Evolutionary conservation across 2,797 vertebrate species (phyloP).

Genomic region (Acanthurus tractus): DNA sequence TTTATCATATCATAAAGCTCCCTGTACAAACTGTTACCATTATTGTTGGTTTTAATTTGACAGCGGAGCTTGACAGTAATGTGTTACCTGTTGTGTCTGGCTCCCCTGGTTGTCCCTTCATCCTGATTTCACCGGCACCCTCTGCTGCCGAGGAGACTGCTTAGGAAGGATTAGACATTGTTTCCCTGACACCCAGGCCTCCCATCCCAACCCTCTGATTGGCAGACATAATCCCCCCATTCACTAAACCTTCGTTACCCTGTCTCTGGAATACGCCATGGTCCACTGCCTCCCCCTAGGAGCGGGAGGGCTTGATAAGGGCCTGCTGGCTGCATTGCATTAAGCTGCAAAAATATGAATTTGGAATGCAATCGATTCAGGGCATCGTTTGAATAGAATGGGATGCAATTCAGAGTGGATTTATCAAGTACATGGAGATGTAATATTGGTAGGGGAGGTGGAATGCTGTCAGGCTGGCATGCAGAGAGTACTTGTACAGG

Average conservation of each 20-base stretch:
- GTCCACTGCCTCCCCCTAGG: constrained; percentile 78
- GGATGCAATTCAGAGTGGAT: constrained; percentile 78
- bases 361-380: constrained; percentile 81
- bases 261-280: constrained; percentile 81
- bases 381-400: constrained; percentile 78
- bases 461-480: constrained; percentile 76
- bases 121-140: constrained; percentile 83
- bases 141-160: constrained; percentile 81
- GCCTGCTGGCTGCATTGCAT: constrained; percentile 76
- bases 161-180: constrained; percentile 88
- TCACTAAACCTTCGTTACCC: constrained; percentile 83
- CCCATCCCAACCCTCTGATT: constrained; percentile 84
- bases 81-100: constrained; percentile 83
- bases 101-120: constrained; percentile 73
- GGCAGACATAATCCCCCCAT: constrained; percentile 86
- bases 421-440: constrained; percentile 79
- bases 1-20: constrained; percentile 63
- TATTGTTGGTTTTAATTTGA: constrained; percentile 74
- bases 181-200: constrained; percentile 88
- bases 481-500: constrained; percentile 75
- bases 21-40: constrained; percentile 59
- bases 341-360: constrained; percentile 78
- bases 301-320: constrained; percentile 79
- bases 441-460: constrained; percentile 74
- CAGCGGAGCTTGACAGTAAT: constrained; percentile 64